Conservation (phyloP, 2,888 invertebrate species). For the Matsumyia berberina region DNA sequence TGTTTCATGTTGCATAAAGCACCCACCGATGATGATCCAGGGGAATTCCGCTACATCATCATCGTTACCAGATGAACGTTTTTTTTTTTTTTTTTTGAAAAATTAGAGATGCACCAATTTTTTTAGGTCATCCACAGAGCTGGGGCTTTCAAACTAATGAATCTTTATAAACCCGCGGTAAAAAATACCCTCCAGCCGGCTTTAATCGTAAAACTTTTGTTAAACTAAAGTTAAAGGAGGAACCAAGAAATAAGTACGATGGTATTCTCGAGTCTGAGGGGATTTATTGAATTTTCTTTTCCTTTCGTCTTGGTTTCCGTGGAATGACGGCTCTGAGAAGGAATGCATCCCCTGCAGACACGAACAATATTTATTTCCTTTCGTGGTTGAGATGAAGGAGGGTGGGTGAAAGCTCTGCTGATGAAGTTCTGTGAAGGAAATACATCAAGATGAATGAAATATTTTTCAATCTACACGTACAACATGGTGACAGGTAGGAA, state of each 20-base stretch:
- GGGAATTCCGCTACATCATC: background rate
- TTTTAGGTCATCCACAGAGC: conserved; percentile 17
- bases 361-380: conserved; percentile 1
- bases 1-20: conserved; percentile 2
- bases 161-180: conserved; percentile 22
- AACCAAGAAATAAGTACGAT: too few relatives aligned
- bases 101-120: background rate
- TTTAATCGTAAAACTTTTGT: conserved; percentile 11
- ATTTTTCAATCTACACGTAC: conserved; percentile 28
- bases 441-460: conserved; percentile 1
- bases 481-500: conserved; percentile 17
- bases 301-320: background rate
- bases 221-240: conserved; percentile 9
- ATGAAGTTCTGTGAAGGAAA: background rate
- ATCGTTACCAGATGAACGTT: background rate
- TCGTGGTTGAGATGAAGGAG: background rate
- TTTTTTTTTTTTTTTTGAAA: too few relatives aligned
- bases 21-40: background rate
- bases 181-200: background rate
- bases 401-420: background rate
- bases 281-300: background rate
- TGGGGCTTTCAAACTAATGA: conserved; percentile 38
- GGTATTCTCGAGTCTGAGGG: too few relatives aligned
- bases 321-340: background rate
- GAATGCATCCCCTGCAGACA: conserved; percentile 1